Evolutionary conservation across 2,113 vertebrate genomes (phyloP).

Genomic region (Halichoeres trimaculatus): DNA sequence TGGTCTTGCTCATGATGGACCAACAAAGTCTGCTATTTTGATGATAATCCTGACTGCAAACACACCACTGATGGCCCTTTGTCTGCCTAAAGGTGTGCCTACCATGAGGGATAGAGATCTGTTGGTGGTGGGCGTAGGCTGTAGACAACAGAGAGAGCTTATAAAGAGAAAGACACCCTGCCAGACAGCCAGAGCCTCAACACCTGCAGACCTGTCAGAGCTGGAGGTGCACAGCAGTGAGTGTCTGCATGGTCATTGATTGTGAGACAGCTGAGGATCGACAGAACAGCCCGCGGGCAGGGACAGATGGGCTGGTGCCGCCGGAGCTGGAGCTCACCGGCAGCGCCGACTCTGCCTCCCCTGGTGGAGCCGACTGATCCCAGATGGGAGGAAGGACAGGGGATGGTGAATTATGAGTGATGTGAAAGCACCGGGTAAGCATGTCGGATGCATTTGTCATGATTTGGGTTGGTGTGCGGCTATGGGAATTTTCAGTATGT

Average conservation of each 20-base stretch:
- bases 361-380: constrained; percentile 51
- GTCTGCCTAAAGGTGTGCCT: constrained; percentile 23
- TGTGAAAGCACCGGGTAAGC: constrained; percentile 75
- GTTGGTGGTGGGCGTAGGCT: not conserved
- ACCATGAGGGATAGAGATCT: not conserved
- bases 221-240: constrained; percentile 24
- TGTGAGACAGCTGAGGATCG: constrained; percentile 53
- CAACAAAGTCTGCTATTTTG: not conserved
- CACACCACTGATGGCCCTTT: not conserved
- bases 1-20: too few relatives aligned
- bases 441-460: constrained; percentile 59
- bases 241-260: constrained; percentile 53
- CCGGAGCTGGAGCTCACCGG: constrained; percentile 30
- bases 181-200: constrained; percentile 12
- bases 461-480: constrained; percentile 50
- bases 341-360: constrained; percentile 25
- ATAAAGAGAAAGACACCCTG: constrained; percentile 45
- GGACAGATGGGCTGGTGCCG: constrained; percentile 67
- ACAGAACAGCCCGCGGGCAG: constrained; percentile 56
- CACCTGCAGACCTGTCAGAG: constrained; percentile 44
- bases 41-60: constrained; percentile 33
- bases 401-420: constrained; percentile 73
- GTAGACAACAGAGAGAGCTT: constrained; percentile 37
- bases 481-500: constrained; percentile 20
- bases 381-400: constrained; percentile 58